Percentiles rank a stretch among this genome's conserved stretches.
Conservation (phyloP, 1,140 invertebrate genomes). For the Chrysoperla carnea region DNA sequence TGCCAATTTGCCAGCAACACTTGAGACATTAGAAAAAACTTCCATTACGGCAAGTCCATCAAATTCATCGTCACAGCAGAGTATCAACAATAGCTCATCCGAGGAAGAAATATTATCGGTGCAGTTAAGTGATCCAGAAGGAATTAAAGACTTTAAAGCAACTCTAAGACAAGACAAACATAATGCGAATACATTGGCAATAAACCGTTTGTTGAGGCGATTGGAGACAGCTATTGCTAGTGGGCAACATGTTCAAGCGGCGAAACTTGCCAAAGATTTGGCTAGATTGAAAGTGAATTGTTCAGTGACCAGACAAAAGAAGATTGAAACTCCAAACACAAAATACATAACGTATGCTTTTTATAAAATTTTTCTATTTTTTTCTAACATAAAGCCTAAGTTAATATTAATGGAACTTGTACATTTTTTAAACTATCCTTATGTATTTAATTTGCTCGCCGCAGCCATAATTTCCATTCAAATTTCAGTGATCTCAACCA, state of each 20-base stretch:
- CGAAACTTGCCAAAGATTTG: constrained; percentile 46
- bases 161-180: background rate
- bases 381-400: background rate
- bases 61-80: background rate
- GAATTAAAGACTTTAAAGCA: background rate
- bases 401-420: background rate
- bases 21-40: background rate
- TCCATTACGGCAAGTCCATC: background rate
- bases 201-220: constrained; percentile 40
- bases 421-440: too few relatives aligned
- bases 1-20: constrained; percentile 14
- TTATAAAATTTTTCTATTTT: background rate
- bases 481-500: too few relatives aligned
- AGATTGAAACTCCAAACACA: constrained; percentile 9
- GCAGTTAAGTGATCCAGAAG: background rate
- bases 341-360: constrained; percentile 3
- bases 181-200: constrained; percentile 31
- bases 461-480: too few relatives aligned
- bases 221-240: constrained; percentile 48
- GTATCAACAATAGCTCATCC: background rate
- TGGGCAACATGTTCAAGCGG: constrained; percentile 45
- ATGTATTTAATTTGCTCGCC: too few relatives aligned
- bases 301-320: constrained; percentile 37
- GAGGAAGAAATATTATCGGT: background rate
- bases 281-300: constrained; percentile 47